phyloP scores from a whole-genome alignment of 2,888 invertebrate species.

The Tipula unca region DNA sequence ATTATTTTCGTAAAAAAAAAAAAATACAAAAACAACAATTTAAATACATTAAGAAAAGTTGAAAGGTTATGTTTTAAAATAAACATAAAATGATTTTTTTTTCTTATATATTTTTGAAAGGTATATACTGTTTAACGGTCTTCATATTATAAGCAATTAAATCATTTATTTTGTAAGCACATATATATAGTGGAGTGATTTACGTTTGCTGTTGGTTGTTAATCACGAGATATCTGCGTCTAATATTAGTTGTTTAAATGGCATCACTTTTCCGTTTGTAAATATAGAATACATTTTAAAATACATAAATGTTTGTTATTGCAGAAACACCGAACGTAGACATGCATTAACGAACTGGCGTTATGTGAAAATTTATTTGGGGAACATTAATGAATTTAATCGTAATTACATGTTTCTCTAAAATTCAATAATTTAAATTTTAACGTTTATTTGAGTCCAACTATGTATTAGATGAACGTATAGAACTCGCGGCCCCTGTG shows the following conservation, averaged over 20 bases:
- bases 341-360: too few species aligned
- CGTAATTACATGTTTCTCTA: too few species aligned
- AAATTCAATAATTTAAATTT: too few species aligned
- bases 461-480: too few species aligned
- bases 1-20: background rate
- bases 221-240: background rate
- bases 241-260: background rate
- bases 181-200: background rate
- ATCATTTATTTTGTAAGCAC: background rate
- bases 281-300: background rate
- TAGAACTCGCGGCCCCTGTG: too few species aligned
- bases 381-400: too few species aligned
- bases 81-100: background rate
- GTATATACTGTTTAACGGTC: background rate
- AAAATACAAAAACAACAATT: background rate
- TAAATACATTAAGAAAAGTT: background rate
- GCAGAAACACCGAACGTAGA: background rate
- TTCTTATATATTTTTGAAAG: background rate
- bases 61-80: constrained; percentile 14
- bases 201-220: background rate
- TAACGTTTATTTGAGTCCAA: too few species aligned
- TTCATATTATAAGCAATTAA: background rate
- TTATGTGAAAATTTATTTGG: background rate
- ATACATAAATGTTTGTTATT: background rate
- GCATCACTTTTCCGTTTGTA: background rate